phyloP scores from a whole-genome alignment of 2,797 vertebrate species.

The Sebastolobus alascanus region DNA sequence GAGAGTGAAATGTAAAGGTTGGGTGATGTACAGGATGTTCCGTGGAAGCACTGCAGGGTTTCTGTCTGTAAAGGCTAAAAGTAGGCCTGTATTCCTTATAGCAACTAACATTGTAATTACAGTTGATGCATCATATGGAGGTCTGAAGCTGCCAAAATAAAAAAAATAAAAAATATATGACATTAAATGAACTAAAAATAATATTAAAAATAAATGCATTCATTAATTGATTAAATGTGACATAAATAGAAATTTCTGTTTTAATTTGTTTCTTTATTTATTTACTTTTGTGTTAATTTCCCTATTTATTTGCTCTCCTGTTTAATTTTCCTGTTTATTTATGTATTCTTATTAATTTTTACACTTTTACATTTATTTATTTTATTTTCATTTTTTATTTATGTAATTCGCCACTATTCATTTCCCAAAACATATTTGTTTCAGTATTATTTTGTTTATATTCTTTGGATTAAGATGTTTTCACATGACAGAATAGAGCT shows the following conservation, averaged over 20 bases:
- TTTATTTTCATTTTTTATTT: background rate
- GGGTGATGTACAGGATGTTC: constrained; percentile 35
- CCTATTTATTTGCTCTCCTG: background rate
- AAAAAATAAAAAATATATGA: background rate
- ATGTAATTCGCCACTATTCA: background rate
- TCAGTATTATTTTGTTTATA: background rate
- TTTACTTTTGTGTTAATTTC: background rate
- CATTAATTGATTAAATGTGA: background rate
- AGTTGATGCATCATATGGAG: constrained; percentile 7
- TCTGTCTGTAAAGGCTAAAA: constrained; percentile 27
- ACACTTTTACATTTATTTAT: no score
- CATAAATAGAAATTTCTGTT: background rate
- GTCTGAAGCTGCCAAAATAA: background rate
- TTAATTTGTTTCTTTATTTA: background rate
- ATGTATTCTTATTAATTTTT: background rate
- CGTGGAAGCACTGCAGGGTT: constrained; percentile 13
- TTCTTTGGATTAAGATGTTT: background rate
- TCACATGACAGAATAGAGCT: background rate
- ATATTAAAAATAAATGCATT: background rate
- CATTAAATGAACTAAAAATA: background rate
- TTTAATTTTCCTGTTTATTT: background rate
- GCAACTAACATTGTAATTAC: constrained; percentile 24
- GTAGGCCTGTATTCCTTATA: background rate
- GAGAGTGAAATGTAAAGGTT: constrained; percentile 58
- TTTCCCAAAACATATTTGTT: background rate